Conservation (phyloP, 2,888 invertebrate genomes). For the Stomorhina lunata region DNA sequence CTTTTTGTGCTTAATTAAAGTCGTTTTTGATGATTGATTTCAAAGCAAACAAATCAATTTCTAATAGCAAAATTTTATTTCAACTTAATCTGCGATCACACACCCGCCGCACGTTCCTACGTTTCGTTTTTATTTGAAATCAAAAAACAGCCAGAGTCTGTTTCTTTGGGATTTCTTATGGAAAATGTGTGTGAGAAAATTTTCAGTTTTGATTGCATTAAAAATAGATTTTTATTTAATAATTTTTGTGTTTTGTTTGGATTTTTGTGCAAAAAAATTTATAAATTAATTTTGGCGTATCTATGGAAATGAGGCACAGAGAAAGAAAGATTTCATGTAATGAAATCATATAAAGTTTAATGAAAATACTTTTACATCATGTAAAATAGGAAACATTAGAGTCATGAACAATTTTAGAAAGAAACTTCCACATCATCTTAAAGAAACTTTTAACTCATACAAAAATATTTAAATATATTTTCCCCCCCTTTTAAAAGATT, state of each 20-base stretch:
- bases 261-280: constrained; percentile 23
- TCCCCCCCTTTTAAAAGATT: background rate
- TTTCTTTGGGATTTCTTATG: constrained; percentile 33
- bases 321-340: background rate
- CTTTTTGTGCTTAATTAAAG: background rate
- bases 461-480: too few species aligned
- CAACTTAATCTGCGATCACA: background rate
- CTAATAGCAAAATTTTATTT: background rate
- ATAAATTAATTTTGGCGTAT: background rate
- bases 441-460: too few species aligned
- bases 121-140: constrained; percentile 18
- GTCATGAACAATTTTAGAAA: too few species aligned
- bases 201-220: constrained; percentile 42
- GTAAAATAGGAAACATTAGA: background rate
- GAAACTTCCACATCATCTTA: too few species aligned
- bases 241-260: constrained; percentile 20
- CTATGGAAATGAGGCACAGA: background rate
- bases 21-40: constrained; percentile 1
- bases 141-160: constrained; percentile 34
- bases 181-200: constrained; percentile 49
- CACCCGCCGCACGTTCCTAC: background rate
- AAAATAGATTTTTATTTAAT: constrained; percentile 58
- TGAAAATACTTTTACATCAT: too few species aligned
- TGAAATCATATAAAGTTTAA: background rate
- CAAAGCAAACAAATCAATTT: background rate